Conservation (phyloP, 2,797 vertebrate species). For the Mormyrops boulengeri region DNA sequence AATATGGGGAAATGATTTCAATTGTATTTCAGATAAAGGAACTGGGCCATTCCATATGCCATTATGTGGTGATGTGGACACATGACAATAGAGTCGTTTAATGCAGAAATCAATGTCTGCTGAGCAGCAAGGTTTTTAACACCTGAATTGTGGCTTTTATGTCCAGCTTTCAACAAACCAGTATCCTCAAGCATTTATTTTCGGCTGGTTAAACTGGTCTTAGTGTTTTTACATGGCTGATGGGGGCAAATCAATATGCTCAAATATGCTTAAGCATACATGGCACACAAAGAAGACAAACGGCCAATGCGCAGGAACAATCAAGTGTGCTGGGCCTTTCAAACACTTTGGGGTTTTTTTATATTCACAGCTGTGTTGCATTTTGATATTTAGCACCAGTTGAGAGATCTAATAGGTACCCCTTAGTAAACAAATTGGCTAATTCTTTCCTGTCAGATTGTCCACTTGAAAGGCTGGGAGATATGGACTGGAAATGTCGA, state of each 20-base stretch:
- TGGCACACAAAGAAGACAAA: background rate
- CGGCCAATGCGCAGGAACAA: background rate
- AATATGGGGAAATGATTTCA: conserved; percentile 9
- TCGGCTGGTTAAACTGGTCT: background rate
- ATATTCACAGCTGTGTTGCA: no score
- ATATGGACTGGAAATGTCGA: background rate
- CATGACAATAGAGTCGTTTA: conserved; percentile 7
- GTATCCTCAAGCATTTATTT: conserved; percentile 1
- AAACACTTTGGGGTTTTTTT: background rate
- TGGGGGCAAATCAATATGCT: background rate
- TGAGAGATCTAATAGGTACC: background rate
- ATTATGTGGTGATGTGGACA: conserved; percentile 12
- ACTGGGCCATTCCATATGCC: conserved; percentile 19
- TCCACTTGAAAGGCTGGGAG: background rate
- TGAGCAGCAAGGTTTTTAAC: background rate
- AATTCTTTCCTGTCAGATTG: background rate
- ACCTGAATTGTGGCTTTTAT: background rate
- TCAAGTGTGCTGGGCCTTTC: background rate
- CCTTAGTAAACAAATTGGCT: background rate
- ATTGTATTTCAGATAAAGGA: conserved; percentile 12
- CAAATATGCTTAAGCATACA: background rate
- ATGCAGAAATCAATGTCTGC: conserved; percentile 9
- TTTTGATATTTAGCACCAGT: background rate
- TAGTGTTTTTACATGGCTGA: background rate
- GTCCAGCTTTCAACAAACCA: background rate